Percentiles rank a stretch among this genome's conserved stretches.
Evolutionary conservation across 1,140 invertebrate species (phyloP).

Genomic region (Drosophila leontia): DNA sequence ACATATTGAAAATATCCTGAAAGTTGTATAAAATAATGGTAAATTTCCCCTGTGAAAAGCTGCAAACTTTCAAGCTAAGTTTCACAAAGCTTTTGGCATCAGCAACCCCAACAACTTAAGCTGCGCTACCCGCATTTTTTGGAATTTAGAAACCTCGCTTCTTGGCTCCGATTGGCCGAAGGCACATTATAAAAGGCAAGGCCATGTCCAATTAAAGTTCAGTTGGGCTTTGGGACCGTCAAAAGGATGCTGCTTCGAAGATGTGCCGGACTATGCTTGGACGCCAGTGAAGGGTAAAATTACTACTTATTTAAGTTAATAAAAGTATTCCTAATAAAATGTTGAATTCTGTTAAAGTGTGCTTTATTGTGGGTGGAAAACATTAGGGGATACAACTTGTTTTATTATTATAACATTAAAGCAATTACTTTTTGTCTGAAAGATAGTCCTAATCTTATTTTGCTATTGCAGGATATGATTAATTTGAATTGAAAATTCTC

Average conservation of each 20-base stretch:
- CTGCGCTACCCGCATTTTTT: conserved; percentile 28
- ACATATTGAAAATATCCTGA: conserved; percentile 22
- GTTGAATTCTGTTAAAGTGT: background rate
- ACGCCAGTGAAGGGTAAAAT: background rate
- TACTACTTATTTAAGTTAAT: background rate
- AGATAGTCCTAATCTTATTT: no score
- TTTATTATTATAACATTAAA: no score
- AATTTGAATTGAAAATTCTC: no score
- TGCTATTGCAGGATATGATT: no score
- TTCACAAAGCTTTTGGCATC: conserved; percentile 20
- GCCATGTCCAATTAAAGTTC: conserved; percentile 67
- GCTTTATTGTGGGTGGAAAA: conserved; percentile 1
- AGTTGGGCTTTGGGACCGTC: conserved; percentile 37
- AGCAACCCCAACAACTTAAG: conserved; percentile 6
- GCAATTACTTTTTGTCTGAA: no score
- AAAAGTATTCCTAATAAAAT: conserved; percentile 16
- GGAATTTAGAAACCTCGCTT: conserved; percentile 39
- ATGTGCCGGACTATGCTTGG: background rate
- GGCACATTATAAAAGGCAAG: conserved; percentile 60
- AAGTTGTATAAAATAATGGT: conserved; percentile 47
- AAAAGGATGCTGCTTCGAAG: conserved; percentile 14
- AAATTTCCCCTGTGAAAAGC: conserved; percentile 43
- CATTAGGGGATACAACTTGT: background rate
- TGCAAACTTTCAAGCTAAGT: conserved; percentile 54
- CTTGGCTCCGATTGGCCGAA: conserved; percentile 56